Conservation (phyloP, 2,113 vertebrate species). For the Mastomys natalensis region DNA sequence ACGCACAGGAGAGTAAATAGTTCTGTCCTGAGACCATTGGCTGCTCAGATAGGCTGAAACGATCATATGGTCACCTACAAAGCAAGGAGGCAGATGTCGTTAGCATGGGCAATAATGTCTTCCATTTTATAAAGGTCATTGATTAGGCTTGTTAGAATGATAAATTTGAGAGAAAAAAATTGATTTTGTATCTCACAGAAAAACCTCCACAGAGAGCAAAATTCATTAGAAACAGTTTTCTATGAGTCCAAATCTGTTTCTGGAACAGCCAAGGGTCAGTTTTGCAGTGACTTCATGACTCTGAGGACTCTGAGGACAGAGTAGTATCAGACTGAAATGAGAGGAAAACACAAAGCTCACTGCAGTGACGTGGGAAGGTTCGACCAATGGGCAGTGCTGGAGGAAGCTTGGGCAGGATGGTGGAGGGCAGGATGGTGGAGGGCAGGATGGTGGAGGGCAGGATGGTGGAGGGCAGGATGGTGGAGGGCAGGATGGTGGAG, state of each 20-base stretch:
- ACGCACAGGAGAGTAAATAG: background rate
- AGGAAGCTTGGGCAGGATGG: background rate
- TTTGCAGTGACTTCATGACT: background rate
- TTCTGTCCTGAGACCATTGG: background rate
- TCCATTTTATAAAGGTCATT: background rate
- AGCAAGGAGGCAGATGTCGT: background rate
- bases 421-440: background rate
- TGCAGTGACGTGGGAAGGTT: background rate
- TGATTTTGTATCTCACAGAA: slow-evolving; percentile 11
- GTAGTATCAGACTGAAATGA: background rate
- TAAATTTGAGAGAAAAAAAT: background rate
- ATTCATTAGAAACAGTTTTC: background rate
- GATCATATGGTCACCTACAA: background rate
- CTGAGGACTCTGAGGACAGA: background rate
- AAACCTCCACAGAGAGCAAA: background rate
- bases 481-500: background rate
- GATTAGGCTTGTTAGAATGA: background rate
- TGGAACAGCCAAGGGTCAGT: background rate
- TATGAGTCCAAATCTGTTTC: background rate
- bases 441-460: background rate
- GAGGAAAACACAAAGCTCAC: background rate
- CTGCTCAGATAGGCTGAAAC: background rate
- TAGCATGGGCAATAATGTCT: accelerated
- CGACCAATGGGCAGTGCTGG: too few relatives aligned
- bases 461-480: too few relatives aligned